Conservation (phyloP, 2,888 invertebrate genomes). For the Mamestra brassicae region DNA sequence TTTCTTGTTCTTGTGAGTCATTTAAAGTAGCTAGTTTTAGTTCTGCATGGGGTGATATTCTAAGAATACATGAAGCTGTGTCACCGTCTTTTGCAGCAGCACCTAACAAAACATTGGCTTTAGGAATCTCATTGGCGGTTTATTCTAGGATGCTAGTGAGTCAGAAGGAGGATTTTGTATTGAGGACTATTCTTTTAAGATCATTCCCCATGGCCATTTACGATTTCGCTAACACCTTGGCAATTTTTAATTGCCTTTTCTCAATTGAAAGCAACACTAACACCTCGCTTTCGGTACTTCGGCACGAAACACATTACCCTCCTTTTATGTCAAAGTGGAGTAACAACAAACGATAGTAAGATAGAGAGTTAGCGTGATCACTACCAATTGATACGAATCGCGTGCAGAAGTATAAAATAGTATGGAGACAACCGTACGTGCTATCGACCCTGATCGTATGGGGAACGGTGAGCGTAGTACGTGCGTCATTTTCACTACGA, state of each 20-base stretch:
- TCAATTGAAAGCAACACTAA: slow-evolving; percentile 42
- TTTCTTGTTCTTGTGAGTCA: slow-evolving; percentile 36
- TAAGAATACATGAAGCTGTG: slow-evolving; percentile 44
- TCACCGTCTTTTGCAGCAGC: slow-evolving; percentile 13
- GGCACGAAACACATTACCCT: slow-evolving; percentile 60
- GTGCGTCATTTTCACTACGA: slow-evolving; percentile 4
- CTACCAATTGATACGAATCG: slow-evolving; percentile 48
- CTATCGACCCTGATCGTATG: slow-evolving; percentile 47
- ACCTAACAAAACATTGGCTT: not conserved
- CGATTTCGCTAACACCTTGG: slow-evolving; percentile 18
- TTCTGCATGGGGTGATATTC: slow-evolving; percentile 24
- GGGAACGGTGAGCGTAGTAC: slow-evolving; percentile 24
- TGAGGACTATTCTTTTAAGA: not conserved
- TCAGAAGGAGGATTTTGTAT: slow-evolving; percentile 3
- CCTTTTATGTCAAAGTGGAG: slow-evolving; percentile 57
- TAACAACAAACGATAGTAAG: slow-evolving; percentile 58
- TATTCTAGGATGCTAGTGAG: slow-evolving; percentile 22
- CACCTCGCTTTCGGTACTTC: slow-evolving; percentile 51
- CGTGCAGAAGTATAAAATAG: slow-evolving; percentile 48
- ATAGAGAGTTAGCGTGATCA: slow-evolving; percentile 56
- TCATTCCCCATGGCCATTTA: not conserved
- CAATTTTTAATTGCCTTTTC: slow-evolving; percentile 40
- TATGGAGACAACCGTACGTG: slow-evolving; percentile 51
- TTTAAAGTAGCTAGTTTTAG: slow-evolving; percentile 24
- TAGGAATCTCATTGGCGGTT: not conserved